Base-by-base conservation (phyloP, 2,888 invertebrate species). In the Dugesia japonica region DNA sequence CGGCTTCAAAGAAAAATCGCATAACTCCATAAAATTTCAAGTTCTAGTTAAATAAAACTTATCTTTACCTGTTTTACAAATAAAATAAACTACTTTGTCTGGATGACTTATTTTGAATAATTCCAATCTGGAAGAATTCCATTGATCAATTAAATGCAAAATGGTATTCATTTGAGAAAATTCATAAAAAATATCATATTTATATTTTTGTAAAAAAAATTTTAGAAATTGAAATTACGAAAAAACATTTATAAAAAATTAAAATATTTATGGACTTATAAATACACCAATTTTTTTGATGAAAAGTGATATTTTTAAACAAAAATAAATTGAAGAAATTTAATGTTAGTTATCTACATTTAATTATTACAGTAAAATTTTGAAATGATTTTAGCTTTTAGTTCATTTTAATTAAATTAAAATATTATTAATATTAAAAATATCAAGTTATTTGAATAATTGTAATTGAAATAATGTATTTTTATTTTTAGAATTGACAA, bases 131-230 rank as follows among this genome's bases (percentile, higher is more conserved):
- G 56, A 56, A n/a, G 56, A 56, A 23, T 56, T 56, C 56, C 56
- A 56, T 56, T 56, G 56, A 56, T 56, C n/a, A n/a, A 56, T 56
- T 23, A 56, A 56, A 23, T 56, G 56, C n/a, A 56, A n/a, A n/a
- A 56, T 23, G 20, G 56, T 56, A 56, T 1, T 56, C 56, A 56
- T 56, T 56, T 56, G 20, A 13, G 4, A 31, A 31, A 31, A 31
- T 31, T 31, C 7, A 7, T 31, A 31, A 7, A 31, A 31, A 31
- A 31, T 7, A 31, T 31, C 31, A 31, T 31, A 7, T 31, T 31
- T 31, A 7, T 31, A 31, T 31, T 31, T 31, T 4, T 7, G 31
- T 7, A 31, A 31, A 31, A 31, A 31, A 7, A 31, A 31, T 31
- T 31, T 31, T 31, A n/a, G 4, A 56, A 56, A 56, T 23, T 56